Percentiles rank a stretch among this genome's conserved stretches.
phyloP scores from a whole-genome alignment of 2,113 vertebrate genomes.

The Trachemys scripta region DNA sequence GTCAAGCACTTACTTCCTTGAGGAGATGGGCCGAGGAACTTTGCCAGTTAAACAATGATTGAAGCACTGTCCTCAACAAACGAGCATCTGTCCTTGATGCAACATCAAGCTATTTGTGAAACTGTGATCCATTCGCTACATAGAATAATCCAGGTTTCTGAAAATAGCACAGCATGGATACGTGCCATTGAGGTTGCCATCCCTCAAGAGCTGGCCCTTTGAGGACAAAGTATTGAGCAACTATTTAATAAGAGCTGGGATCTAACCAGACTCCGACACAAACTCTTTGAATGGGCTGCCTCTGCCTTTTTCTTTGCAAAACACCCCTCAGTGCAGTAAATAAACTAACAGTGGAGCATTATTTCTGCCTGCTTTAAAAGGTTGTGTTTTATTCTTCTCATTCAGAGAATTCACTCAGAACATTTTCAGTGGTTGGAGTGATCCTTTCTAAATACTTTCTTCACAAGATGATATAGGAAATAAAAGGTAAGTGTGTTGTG shows the following conservation, averaged over 20 bases:
- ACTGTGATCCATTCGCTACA: neutral
- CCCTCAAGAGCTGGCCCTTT: neutral
- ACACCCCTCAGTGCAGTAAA: neutral
- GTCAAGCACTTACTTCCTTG: neutral
- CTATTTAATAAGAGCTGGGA: neutral
- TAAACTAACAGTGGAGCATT: neutral
- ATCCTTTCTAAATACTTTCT: neutral
- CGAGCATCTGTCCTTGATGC: neutral
- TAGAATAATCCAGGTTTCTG: neutral
- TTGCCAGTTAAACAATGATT: neutral
- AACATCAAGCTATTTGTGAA: neutral
- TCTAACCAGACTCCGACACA: neutral
- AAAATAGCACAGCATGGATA: neutral
- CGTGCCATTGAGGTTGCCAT: neutral
- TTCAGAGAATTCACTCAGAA: neutral
- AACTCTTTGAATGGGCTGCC: accelerated
- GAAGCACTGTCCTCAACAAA: neutral
- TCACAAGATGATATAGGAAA: neutral
- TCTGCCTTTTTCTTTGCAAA: neutral
- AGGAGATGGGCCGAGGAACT: neutral
- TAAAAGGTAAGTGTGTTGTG: neutral
- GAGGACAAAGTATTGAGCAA: neutral
- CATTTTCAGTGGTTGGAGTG: neutral
- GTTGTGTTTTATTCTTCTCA: neutral
- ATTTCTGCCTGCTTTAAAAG: neutral